Evolutionary conservation across 2,888 invertebrate genomes (phyloP).

Genomic region (Leucania comma): DNA sequence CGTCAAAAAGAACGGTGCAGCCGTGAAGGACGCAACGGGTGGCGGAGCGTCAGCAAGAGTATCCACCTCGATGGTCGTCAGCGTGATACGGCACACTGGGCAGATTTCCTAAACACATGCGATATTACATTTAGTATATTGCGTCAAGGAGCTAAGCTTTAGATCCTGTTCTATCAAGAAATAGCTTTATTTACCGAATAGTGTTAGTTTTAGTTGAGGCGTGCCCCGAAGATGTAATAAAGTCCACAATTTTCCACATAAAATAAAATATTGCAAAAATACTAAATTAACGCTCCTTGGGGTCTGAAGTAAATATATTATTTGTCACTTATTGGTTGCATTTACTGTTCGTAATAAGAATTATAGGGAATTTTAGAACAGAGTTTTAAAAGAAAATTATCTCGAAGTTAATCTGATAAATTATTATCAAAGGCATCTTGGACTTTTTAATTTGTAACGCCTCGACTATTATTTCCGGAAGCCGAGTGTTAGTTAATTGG

Average conservation of each 20-base stretch:
- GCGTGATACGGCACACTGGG: constrained; percentile 93
- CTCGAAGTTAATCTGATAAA: too few species aligned
- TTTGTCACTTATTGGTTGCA: not conserved
- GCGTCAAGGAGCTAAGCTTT: not conserved
- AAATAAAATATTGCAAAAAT: too few species aligned
- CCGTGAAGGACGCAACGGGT: constrained; percentile 93
- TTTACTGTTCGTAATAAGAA: not conserved
- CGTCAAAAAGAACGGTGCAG: constrained; percentile 93
- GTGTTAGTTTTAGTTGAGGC: not conserved
- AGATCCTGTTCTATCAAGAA: not conserved
- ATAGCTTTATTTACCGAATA: not conserved
- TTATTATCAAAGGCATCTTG: too few species aligned
- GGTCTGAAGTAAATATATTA: not conserved
- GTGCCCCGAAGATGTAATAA: too few species aligned
- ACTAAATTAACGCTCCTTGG: not conserved
- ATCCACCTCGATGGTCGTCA: constrained; percentile 93
- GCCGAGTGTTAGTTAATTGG: not conserved
- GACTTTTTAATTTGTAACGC: not conserved
- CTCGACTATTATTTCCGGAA: not conserved
- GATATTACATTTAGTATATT: constrained; percentile 11
- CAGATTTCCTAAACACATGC: constrained; percentile 92
- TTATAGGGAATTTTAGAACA: too few species aligned
- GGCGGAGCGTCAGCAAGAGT: constrained; percentile 93
- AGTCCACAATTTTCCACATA: too few species aligned
- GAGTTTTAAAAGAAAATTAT: too few species aligned